Evolutionary conservation across 2,797 vertebrate species (phyloP).

Genomic region (Limosa lapponica): DNA sequence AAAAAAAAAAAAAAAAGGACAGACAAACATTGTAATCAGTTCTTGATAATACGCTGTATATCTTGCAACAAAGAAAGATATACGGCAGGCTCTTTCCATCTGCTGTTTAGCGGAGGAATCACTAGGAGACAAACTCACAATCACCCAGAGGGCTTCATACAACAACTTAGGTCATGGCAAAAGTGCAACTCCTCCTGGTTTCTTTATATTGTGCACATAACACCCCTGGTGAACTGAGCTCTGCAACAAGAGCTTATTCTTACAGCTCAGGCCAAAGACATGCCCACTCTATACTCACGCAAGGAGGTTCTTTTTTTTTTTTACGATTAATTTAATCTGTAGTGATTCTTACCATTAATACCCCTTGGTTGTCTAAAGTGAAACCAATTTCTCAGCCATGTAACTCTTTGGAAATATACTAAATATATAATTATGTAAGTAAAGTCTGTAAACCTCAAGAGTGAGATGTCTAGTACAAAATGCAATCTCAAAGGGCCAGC

Average conservation of each 20-base stretch:
- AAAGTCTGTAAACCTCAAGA: neutral
- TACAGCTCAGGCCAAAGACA: neutral
- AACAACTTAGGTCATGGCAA: neutral
- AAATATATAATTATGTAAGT: neutral
- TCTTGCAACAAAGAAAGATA: neutral
- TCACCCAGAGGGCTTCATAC: neutral
- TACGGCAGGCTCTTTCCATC: neutral
- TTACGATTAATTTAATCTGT: neutral
- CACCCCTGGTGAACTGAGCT: neutral
- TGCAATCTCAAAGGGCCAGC: neutral
- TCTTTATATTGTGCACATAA: neutral
- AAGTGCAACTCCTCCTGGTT: neutral
- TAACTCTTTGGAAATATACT: neutral
- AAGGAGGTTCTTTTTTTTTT: neutral
- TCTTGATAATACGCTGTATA: neutral
- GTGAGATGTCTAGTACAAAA: neutral
- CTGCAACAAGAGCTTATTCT: neutral
- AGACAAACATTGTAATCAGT: neutral
- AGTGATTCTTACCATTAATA: neutral
- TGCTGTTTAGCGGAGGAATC: neutral
- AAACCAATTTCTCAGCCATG: neutral
- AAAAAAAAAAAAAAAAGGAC: neutral
- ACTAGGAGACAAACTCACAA: neutral
- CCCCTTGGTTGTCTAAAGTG: neutral
- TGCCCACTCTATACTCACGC: neutral